phyloP scores from a whole-genome alignment of 1,140 invertebrate genomes.

The Drosophila yakuba region DNA sequence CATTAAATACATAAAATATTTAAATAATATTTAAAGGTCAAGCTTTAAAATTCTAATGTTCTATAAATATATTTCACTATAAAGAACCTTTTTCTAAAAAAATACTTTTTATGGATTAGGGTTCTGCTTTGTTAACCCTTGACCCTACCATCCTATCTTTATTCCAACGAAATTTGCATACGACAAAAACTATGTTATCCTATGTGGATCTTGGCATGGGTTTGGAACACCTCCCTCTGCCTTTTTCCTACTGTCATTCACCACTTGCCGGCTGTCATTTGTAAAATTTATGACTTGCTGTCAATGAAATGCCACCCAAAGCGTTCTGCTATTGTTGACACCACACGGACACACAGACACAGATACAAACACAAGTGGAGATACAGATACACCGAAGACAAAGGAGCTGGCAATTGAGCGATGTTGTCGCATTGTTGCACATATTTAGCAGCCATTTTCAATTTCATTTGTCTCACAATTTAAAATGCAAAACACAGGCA shows the following conservation, averaged over 20 bases:
- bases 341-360: conserved; percentile 40
- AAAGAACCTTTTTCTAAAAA: too few species aligned
- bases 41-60: background rate
- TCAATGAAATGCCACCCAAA: conserved; percentile 79
- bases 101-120: background rate
- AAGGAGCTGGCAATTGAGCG: conserved; percentile 42
- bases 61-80: background rate
- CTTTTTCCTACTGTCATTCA: conserved; percentile 41
- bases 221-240: background rate
- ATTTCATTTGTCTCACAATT: conserved; percentile 79
- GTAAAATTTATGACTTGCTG: conserved; percentile 77
- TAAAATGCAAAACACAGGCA: conserved; percentile 79
- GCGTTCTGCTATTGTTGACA: conserved; percentile 74
- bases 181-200: conserved; percentile 6
- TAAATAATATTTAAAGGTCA: too few species aligned
- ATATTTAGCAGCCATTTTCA: conserved; percentile 79
- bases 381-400: conserved; percentile 27
- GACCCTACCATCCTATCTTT: background rate
- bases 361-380: conserved; percentile 6
- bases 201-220: conserved; percentile 16
- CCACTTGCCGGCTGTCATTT: conserved; percentile 74
- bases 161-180: conserved; percentile 21
- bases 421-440: conserved; percentile 75
- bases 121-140: conserved; percentile 9
- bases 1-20: too few species aligned